phyloP scores from a whole-genome alignment of 1,140 invertebrate genomes.

The Drosophila navojoa region DNA sequence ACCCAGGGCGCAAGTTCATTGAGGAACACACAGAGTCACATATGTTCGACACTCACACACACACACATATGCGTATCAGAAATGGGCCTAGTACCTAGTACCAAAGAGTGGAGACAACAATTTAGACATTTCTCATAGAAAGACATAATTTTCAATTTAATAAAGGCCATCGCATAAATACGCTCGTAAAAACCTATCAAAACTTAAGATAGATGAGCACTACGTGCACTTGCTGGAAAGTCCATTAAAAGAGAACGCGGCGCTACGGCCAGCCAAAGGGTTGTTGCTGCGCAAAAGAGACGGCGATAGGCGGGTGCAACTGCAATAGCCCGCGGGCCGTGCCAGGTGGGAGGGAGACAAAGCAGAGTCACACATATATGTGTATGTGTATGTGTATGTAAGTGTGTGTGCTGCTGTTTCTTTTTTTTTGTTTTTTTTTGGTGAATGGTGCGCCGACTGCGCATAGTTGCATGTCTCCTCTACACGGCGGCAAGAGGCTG shows the following conservation, averaged over 20 bases:
- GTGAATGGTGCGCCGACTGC: slow-evolving; percentile 51
- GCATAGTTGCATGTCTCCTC: slow-evolving; percentile 69
- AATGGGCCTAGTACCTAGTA: slow-evolving; percentile 5
- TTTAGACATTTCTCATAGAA: slow-evolving; percentile 80
- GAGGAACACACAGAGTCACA: slow-evolving; percentile 41
- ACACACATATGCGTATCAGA: neutral
- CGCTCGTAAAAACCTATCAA: slow-evolving; percentile 75
- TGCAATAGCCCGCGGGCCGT: neutral
- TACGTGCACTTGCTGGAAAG: slow-evolving; percentile 71
- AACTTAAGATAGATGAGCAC: slow-evolving; percentile 68
- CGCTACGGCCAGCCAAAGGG: slow-evolving; percentile 51
- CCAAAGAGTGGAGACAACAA: slow-evolving; percentile 8
- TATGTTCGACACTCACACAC: neutral
- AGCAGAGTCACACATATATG: too few relatives aligned
- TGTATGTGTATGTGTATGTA: too few relatives aligned
- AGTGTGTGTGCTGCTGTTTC: neutral
- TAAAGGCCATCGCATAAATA: slow-evolving; percentile 70
- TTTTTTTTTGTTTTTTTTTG: slow-evolving; percentile 7
- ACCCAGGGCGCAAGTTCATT: slow-evolving; percentile 67
- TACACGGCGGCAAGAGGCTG: slow-evolving; percentile 30
- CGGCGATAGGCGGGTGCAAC: neutral
- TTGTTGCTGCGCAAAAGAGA: slow-evolving; percentile 23
- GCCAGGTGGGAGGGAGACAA: neutral
- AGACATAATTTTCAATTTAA: slow-evolving; percentile 82
- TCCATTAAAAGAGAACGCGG: slow-evolving; percentile 34